Conservation (phyloP, 2,888 invertebrate genomes). For the Thyatira batis region DNA sequence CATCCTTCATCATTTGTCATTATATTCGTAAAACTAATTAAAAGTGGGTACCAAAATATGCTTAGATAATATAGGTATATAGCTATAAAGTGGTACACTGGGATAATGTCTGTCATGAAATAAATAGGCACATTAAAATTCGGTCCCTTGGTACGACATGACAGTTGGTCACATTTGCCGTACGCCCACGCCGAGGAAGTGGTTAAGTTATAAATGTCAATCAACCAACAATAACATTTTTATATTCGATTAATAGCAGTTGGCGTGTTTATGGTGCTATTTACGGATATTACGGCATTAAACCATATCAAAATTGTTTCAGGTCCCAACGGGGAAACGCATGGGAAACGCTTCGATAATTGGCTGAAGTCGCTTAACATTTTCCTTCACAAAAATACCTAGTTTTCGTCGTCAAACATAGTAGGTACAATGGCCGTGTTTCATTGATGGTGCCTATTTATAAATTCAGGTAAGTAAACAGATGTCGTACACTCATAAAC, state of each 20-base stretch:
- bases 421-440: neutral
- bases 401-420: neutral
- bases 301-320: constrained; percentile 4
- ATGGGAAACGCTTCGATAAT: neutral
- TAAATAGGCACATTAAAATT: neutral
- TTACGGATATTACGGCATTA: constrained; percentile 1
- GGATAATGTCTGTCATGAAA: neutral
- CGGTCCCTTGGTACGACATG: neutral
- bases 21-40: neutral
- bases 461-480: neutral
- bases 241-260: constrained; percentile 14
- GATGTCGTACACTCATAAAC: neutral
- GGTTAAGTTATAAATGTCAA: constrained; percentile 34
- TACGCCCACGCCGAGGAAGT: constrained; percentile 15
- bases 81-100: neutral
- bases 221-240: constrained; percentile 27
- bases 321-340: neutral
- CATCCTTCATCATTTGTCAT: neutral
- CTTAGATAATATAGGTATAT: too few species aligned
- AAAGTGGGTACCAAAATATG: too few species aligned
- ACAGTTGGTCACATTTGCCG: neutral
- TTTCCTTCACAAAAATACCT: neutral
- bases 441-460: neutral
- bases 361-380: neutral
- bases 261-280: constrained; percentile 8